A percentile compares a stretch with the other conserved stretches of the same genome.
phyloP scores from a whole-genome alignment of 1,140 invertebrate species.

The Tyrophagus putrescentiae region DNA sequence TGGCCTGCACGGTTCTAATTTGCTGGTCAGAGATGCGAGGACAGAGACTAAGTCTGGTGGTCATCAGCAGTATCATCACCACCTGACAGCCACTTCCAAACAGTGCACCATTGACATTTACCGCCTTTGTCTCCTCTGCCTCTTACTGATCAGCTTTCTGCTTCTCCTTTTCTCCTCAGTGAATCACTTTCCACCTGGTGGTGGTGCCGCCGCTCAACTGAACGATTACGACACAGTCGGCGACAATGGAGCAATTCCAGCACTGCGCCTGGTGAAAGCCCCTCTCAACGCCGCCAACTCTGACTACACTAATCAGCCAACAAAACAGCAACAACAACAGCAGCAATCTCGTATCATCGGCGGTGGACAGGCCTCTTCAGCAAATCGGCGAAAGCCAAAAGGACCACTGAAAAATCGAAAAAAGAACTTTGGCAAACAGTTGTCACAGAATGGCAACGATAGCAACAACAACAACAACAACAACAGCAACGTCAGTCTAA shows the following conservation, averaged over 20 bases:
- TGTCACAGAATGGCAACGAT: too few relatives aligned
- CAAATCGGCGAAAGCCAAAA: background rate
- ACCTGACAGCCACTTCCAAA: background rate
- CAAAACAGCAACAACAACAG: background rate
- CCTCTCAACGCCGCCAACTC: background rate
- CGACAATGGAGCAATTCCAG: background rate
- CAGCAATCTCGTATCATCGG: background rate
- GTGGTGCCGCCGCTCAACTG: background rate
- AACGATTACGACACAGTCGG: background rate
- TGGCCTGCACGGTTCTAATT: background rate
- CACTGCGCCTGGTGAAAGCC: background rate
- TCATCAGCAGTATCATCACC: background rate
- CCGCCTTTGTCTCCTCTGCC: background rate
- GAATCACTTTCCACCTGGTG: background rate
- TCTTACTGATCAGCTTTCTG: background rate
- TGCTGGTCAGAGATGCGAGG: background rate
- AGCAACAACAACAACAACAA: background rate
- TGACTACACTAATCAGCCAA: background rate
- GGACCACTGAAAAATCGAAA: background rate
- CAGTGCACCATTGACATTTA: too few relatives aligned
- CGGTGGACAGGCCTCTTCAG: background rate
- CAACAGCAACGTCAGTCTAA: background rate
- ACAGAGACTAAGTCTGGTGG: background rate
- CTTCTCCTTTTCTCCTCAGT: background rate
- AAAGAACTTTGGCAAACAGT: background rate